Conservation (phyloP, 2,797 vertebrate genomes). For the Protonibea diacanthus region DNA sequence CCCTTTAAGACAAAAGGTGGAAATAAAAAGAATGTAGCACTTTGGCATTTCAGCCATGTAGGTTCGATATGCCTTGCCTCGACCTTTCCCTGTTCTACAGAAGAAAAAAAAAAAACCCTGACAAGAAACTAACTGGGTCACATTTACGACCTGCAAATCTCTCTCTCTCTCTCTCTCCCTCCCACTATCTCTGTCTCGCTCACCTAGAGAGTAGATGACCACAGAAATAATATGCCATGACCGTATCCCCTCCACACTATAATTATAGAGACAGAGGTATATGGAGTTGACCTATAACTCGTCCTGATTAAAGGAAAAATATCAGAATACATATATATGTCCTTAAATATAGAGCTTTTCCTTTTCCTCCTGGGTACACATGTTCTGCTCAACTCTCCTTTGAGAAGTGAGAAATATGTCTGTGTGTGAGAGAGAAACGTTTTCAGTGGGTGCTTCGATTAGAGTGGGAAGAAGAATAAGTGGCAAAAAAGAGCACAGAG, state of each 20-base stretch:
- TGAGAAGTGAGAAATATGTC: neutral
- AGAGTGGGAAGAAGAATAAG: neutral
- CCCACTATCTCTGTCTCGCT: conserved; percentile 13
- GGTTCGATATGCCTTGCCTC: conserved; percentile 54
- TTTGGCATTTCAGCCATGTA: conserved; percentile 68
- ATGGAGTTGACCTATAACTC: conserved; percentile 47
- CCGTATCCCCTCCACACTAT: neutral
- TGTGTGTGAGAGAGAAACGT: neutral
- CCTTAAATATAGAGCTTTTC: neutral
- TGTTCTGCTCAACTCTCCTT: neutral
- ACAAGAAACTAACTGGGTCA: conserved; percentile 30
- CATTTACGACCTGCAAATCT: conserved; percentile 32
- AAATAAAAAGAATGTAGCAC: conserved; percentile 49
- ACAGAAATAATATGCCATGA: conserved; percentile 34
- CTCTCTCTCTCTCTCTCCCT: neutral
- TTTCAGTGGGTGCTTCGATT: neutral
- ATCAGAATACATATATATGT: conserved; percentile 2
- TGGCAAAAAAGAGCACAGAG: neutral
- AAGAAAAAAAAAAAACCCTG: neutral
- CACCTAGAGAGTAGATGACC: conserved; percentile 31
- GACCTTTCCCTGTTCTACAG: conserved; percentile 59
- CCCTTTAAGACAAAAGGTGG: conserved; percentile 43
- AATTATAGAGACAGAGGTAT: conserved; percentile 44
- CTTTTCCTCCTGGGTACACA: conserved; percentile 1
- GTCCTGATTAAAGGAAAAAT: conserved; percentile 37